Base-by-base conservation (phyloP, 2,113 vertebrate species). In the Cephalopholis sonnerati region DNA sequence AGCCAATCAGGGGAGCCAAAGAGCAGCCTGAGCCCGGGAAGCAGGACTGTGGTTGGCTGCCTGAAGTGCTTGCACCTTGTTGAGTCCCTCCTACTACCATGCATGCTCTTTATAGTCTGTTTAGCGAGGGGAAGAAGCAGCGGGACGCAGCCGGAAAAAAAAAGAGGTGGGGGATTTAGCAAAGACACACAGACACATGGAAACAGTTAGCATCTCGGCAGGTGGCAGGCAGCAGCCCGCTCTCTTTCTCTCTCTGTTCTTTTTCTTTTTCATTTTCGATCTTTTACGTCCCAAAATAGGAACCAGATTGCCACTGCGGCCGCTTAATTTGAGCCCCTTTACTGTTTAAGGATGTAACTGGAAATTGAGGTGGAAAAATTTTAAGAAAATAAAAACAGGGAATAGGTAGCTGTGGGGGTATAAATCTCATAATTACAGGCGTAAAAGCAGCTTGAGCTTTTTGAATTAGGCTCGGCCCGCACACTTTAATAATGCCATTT, bases 231-330 rank as follows among this genome's bases (percentile, higher is more conserved):
- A 90, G 88, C 89, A 83, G 86, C 87, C 79, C 41, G 48, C 87
- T 87, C 74, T 83, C 70, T 85, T 59, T 85, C 59, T 71, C 70
- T 77, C 85, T 92, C 90, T 93, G 84, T 91, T 93, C 91, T 94
- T 90, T 93, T 86, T 93, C 92, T 91, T 92, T 93, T 93, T 93
- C 87, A 88, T 93, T 93, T 93, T 94, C 81, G 5, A 87, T 92
- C 91, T 94, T 95, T 95, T 93, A 95, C 91, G 27, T 93, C 91
- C 88, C 91, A 90, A 94, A 93, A 95, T 94, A 93, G 92, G 93
- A 95, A 93, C 91, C 95, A 96, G 93, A 94, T 94, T 95, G 89
- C 85, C 57, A 90, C 91, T 85, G 94, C 27, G 90, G 93, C 92
- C 62, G 55, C 92, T 93, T 95, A 92, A 93, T 95, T 94, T 92